A percentile compares a stretch with the other conserved stretches of the same genome.
These are phyloP conservation scores for Heliconius cydno DNA, from an alignment of 2,888 invertebrate species.

Conservation along the genomic window DNA sequence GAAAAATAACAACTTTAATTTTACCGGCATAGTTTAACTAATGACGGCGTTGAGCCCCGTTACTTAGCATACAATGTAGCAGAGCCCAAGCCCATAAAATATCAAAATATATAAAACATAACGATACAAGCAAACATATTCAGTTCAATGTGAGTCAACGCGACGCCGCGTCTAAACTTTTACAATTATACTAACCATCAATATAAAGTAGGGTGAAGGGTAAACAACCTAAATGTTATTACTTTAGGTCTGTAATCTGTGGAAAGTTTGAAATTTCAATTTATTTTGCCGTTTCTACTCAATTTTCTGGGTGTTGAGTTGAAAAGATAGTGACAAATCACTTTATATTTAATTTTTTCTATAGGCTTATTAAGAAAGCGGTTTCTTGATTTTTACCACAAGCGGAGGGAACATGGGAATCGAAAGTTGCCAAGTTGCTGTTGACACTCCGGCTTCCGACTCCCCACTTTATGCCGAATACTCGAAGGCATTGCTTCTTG, in stretches of 20 bases:
- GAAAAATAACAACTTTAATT: neutral
- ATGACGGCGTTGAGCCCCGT: too few relatives aligned
- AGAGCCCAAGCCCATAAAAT: too few relatives aligned
- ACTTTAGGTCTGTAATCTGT: constrained; percentile 2
- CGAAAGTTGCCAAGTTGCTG: too few relatives aligned
- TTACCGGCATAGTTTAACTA: too few relatives aligned
- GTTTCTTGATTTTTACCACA: too few relatives aligned
- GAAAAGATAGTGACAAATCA: neutral
- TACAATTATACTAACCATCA: constrained; percentile 34
- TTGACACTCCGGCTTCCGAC: too few relatives aligned
- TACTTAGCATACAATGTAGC: too few relatives aligned
- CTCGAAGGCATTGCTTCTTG: too few relatives aligned
- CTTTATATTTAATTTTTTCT: neutral
- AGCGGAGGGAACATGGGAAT: too few relatives aligned
- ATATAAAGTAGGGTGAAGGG: constrained; percentile 17
- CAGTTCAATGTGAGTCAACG: neutral
- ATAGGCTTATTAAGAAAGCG: neutral
- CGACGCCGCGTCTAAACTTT: constrained; percentile 27
- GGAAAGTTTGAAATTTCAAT: neutral
- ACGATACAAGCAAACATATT: constrained; percentile 4
- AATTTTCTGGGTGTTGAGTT: neutral
- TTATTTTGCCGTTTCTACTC: constrained; percentile 4
- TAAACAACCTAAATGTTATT: constrained; percentile 15
- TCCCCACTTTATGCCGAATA: too few relatives aligned
- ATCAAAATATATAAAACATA: constrained; percentile 4